Conservation (phyloP, 2,113 vertebrate genomes). For the Pseudopodoces humilis region DNA sequence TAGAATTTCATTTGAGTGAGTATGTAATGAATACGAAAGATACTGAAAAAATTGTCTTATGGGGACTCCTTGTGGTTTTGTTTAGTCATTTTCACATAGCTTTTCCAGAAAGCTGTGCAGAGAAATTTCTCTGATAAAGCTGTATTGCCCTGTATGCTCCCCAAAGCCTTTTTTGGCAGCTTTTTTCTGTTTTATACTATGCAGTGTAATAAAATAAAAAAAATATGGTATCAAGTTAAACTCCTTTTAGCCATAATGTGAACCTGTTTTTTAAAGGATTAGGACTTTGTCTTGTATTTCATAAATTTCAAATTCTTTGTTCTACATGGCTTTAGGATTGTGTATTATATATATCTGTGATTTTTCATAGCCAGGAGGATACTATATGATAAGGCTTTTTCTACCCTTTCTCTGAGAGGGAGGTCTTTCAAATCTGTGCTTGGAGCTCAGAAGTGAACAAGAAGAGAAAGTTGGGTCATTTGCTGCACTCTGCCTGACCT, state of each 20-base stretch:
- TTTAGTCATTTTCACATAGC: background rate
- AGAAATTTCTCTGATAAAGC: background rate
- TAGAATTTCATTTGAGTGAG: constrained; percentile 10
- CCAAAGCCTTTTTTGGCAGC: background rate
- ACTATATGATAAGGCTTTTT: background rate
- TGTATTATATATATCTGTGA: background rate
- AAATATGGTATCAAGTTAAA: background rate
- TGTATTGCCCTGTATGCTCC: background rate
- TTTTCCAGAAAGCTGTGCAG: background rate
- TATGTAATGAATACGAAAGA: background rate
- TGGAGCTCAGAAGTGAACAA: background rate
- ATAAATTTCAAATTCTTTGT: background rate
- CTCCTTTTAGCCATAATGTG: background rate
- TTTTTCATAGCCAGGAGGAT: background rate
- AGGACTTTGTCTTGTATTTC: background rate
- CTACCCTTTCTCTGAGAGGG: background rate
- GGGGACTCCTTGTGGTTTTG: constrained; percentile 62
- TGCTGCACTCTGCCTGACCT: constrained; percentile 30
- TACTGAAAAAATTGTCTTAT: constrained; percentile 42
- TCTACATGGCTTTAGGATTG: background rate
- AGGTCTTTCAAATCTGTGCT: background rate
- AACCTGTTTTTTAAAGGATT: background rate
- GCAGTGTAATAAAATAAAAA: background rate
- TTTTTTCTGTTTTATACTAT: background rate
- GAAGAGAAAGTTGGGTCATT: background rate